Percentiles rank a stretch among this genome's conserved stretches.
phyloP scores from a whole-genome alignment of 1,140 invertebrate species.

The Venturia canescens region DNA sequence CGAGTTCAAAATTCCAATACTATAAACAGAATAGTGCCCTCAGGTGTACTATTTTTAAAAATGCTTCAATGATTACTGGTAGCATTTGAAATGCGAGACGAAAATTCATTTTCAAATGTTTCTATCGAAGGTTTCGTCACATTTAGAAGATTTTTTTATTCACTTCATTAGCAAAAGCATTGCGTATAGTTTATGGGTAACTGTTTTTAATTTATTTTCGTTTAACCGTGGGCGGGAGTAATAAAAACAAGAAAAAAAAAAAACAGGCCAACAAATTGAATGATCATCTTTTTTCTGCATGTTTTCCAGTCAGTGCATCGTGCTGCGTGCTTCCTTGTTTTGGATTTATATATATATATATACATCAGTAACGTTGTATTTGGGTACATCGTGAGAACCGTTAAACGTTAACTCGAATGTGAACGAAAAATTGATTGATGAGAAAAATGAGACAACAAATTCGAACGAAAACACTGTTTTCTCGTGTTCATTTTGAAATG shows the following conservation, averaged over 20 bases:
- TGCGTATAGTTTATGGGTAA: too few relatives aligned
- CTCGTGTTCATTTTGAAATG: too few relatives aligned
- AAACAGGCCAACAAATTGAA: background rate
- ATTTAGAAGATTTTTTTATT: background rate
- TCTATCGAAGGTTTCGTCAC: too few relatives aligned
- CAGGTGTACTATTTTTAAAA: too few relatives aligned
- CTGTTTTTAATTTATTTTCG: background rate
- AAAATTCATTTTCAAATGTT: too few relatives aligned
- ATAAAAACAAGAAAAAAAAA: too few relatives aligned
- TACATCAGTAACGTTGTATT: background rate
- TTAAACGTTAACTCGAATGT: background rate
- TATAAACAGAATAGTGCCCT: too few relatives aligned
- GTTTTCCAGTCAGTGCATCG: conserved; percentile 16
- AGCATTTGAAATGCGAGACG: too few relatives aligned
- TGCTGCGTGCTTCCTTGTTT: conserved; percentile 31
- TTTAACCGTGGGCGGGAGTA: background rate
- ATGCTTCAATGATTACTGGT: too few relatives aligned
- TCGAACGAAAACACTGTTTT: too few relatives aligned
- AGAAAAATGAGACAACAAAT: background rate
- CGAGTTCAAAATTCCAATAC: too few relatives aligned
- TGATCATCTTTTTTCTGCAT: background rate
- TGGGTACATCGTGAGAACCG: background rate
- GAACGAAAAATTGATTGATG: background rate
- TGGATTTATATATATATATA: conserved; percentile 8
- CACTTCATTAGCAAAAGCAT: too few relatives aligned